These are phyloP conservation scores for Melanostigma gelatinosum DNA, from an alignment of 2,113 vertebrate genomes.

Conservation along the genomic window DNA sequence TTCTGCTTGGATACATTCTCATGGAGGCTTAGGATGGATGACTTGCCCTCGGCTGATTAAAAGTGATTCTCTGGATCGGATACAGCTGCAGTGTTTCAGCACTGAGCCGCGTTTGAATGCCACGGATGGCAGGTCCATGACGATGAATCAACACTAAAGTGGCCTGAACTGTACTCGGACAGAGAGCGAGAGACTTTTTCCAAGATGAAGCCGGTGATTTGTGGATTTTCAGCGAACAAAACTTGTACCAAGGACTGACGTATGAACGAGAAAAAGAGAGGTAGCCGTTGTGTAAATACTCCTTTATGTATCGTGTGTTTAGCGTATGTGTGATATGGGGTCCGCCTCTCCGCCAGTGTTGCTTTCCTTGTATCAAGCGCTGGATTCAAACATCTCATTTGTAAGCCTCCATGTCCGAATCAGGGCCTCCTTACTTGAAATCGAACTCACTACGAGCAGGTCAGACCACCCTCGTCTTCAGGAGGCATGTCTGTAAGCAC, in stretches of 20 bases:
- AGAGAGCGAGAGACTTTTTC: not conserved
- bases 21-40: not conserved
- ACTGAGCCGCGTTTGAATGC: not conserved
- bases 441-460: conserved; percentile 33
- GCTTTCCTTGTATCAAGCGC: conserved; percentile 57
- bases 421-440: conserved; percentile 36
- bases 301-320: conserved; percentile 40
- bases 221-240: conserved; percentile 13
- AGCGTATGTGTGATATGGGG: conserved; percentile 31
- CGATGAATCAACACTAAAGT: not conserved
- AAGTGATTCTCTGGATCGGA: not conserved
- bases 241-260: not conserved
- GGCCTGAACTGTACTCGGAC: not conserved
- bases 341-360: conserved; percentile 27
- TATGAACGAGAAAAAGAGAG: conserved; percentile 18
- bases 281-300: conserved; percentile 63
- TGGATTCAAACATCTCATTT: conserved; percentile 52
- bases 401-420: conserved; percentile 46
- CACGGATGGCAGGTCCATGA: not conserved
- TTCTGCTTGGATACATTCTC: not conserved
- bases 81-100: not conserved
- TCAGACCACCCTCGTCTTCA: conserved; percentile 35
- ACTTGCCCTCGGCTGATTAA: not conserved
- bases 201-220: not conserved
- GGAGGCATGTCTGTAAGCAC: conserved; percentile 36